Evolutionary conservation across 2,888 invertebrate species (phyloP).

Genomic region (Aplocera efformata): DNA sequence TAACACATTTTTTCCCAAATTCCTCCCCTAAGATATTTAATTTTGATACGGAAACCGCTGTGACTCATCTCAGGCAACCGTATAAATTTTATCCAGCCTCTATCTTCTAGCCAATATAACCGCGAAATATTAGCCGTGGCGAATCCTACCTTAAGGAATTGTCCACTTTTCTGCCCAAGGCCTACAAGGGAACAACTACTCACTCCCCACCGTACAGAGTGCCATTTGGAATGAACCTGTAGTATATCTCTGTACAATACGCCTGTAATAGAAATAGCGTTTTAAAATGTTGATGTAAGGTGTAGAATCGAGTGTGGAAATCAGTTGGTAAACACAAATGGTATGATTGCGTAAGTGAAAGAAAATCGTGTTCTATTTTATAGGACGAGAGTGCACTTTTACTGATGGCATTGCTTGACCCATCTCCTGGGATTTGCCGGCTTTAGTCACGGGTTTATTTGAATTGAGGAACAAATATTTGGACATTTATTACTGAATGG

Average conservation of each 20-base stretch:
- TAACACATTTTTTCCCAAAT: constrained; percentile 41
- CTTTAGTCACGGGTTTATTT: constrained; percentile 77
- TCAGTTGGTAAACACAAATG: constrained; percentile 23
- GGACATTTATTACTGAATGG: constrained; percentile 73
- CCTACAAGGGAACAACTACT: constrained; percentile 26
- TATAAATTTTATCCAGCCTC: constrained; percentile 73
- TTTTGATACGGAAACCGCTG: constrained; percentile 73
- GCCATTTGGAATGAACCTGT: constrained; percentile 25
- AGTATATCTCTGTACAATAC: constrained; percentile 5
- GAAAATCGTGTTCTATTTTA: constrained; percentile 32
- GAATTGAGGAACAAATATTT: constrained; percentile 77
- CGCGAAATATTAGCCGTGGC: constrained; percentile 74
- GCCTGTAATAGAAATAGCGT: constrained; percentile 3
- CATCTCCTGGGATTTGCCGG: constrained; percentile 68
- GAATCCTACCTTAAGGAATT: constrained; percentile 63
- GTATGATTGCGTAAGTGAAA: constrained; percentile 32
- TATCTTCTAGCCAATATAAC: constrained; percentile 70
- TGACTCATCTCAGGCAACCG: constrained; percentile 55
- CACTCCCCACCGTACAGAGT: constrained; percentile 9
- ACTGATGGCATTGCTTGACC: constrained; percentile 50
- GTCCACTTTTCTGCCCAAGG: constrained; percentile 38
- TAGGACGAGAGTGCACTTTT: constrained; percentile 27
- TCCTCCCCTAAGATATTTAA: constrained; percentile 68
- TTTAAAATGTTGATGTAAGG: constrained; percentile 25
- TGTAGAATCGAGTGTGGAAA: constrained; percentile 14